A percentile compares a stretch with the other conserved stretches of the same genome.
These are phyloP conservation scores for Ataeniobius toweri DNA, from an alignment of 2,797 vertebrate genomes.

Conservation along the genomic window DNA sequence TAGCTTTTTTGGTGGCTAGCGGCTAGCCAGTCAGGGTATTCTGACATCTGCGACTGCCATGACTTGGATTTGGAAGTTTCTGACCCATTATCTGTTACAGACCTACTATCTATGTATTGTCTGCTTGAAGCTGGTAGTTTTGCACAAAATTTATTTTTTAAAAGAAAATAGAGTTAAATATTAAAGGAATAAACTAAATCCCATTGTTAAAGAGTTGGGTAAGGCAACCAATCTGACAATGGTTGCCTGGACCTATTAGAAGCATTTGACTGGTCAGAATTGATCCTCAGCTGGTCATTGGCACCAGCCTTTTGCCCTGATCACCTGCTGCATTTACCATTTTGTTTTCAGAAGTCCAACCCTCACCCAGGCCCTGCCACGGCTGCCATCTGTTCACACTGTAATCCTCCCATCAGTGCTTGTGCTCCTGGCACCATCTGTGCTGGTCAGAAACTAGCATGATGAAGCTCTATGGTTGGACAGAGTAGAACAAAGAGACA, in stretches of 20 bases:
- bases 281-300: constrained; percentile 7
- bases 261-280: constrained; percentile 2
- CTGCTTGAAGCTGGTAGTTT: too few relatives aligned
- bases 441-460: constrained; percentile 18
- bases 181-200: neutral
- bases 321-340: constrained; percentile 27
- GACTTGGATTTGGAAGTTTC: too few relatives aligned
- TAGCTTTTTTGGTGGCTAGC: neutral
- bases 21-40: neutral
- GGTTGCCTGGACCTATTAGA: constrained; percentile 2
- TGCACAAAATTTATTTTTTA: too few relatives aligned
- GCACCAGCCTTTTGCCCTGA: constrained; percentile 33
- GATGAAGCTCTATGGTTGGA: constrained; percentile 13
- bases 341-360: constrained; percentile 16
- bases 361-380: constrained; percentile 28
- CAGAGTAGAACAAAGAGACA: neutral
- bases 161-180: neutral
- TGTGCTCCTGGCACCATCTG: constrained; percentile 47
- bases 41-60: neutral
- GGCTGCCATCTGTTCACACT: constrained; percentile 56
- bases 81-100: neutral
- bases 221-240: neutral
- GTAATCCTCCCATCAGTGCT: constrained; percentile 56
- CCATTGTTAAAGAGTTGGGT: neutral
- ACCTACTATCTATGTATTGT: too few relatives aligned